Base-by-base conservation (phyloP, 1,140 invertebrate species). In the Drosophila virilis region DNA sequence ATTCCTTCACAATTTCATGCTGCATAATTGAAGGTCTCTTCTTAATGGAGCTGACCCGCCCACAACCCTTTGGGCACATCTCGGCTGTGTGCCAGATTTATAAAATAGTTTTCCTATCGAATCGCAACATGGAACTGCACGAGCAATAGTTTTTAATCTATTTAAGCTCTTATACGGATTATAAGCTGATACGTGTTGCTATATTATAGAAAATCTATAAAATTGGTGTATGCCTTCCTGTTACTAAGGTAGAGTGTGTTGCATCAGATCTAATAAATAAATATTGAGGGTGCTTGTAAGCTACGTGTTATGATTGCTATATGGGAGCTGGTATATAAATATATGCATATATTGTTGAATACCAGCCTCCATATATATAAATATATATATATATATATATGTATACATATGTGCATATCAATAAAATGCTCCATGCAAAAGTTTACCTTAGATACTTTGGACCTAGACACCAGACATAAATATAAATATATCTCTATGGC, bases 51-150 rank as follows among this genome's bases (percentile, higher is more conserved):
- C 43, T 15, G 7, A 3, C 10, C 22, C 32, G 8, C 5, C 8
- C 28, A 35, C 12, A 8, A 8, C 59, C 17, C 37, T 17, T 37
- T 8, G 35, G 22, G 17, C 0, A 42, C 17, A 28, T 59, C 52
- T 66, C 33, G 42, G 42, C 17, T 57, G 32, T 66, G 58, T 42
- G 62, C 50, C 37, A 62, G 17, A 52, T 66, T 48, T 38, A 0
- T 7, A 9, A 4, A 17, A 7, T 10, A 2, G 13, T 10, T 28
- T n/a, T 2, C 13, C 3, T 7, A 52, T 33, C 8, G 43, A 9
- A n/a, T 10, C 35, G 38, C 10, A 38, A 22, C 13, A n/a, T 15
- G 43, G 7, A n/a, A 22, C 12, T 8, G 8, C 33, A 52, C 2
- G 32, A 35, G 10, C n/a, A 35, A 15, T 28, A 33, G 32, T 0